Evolutionary conservation across 1,140 invertebrate species (phyloP).

Genomic region (Thaumetopoea pityocampa): DNA sequence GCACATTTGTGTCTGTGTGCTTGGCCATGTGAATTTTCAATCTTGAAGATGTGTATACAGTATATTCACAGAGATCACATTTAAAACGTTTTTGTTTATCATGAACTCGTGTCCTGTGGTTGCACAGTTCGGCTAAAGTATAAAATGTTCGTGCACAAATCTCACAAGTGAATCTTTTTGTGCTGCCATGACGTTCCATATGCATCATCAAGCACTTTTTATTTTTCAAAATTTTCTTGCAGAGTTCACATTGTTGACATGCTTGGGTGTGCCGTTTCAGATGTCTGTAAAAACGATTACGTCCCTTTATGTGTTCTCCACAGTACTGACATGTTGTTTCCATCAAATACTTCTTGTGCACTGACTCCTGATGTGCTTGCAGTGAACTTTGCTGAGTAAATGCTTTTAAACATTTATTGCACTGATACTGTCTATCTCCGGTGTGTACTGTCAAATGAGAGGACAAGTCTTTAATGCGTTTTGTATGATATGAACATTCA

Average conservation of each 20-base stretch:
- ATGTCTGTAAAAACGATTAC: constrained; percentile 39
- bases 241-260: constrained; percentile 37
- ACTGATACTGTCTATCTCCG: constrained; percentile 43
- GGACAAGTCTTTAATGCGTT: constrained; percentile 39
- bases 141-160: constrained; percentile 45
- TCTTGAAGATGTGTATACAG: constrained; percentile 14
- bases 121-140: constrained; percentile 43
- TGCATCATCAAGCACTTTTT: constrained; percentile 28
- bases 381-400: constrained; percentile 46
- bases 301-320: constrained; percentile 43
- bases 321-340: constrained; percentile 50
- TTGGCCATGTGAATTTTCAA: constrained; percentile 36
- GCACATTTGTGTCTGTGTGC: constrained; percentile 38
- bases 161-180: constrained; percentile 49
- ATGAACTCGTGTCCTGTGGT: constrained; percentile 45
- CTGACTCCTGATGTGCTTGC: constrained; percentile 36
- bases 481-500: constrained; percentile 40
- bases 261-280: constrained; percentile 33
- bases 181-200: constrained; percentile 44
- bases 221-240: constrained; percentile 37
- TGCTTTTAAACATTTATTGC: constrained; percentile 37
- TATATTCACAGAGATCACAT: constrained; percentile 50
- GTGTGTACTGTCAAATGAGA: constrained; percentile 43
- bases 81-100: constrained; percentile 30
- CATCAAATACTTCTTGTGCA: constrained; percentile 36